These are phyloP conservation scores for Nasonia vitripennis DNA, from an alignment of 1,140 invertebrate genomes.

Conservation along the genomic window DNA sequence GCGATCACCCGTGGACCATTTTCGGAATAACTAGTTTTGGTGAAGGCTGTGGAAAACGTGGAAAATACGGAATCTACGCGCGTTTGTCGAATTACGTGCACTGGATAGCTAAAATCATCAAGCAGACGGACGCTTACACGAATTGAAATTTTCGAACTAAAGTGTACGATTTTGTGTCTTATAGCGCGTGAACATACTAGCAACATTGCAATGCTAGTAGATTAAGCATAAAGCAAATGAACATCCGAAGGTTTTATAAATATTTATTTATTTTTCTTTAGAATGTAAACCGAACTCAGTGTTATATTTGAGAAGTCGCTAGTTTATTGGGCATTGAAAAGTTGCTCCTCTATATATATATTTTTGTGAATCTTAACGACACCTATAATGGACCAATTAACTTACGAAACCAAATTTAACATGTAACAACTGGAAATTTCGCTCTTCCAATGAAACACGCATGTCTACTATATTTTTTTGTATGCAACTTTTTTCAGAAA, in stretches of 20 bases:
- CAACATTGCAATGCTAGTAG: conserved; percentile 21
- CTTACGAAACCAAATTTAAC: conserved; percentile 12
- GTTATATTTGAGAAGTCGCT: conserved; percentile 3
- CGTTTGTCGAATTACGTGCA: conserved; percentile 88
- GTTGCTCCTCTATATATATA: conserved; percentile 18
- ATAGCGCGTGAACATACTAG: neutral
- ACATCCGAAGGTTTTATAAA: conserved; percentile 27
- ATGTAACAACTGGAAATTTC: conserved; percentile 11
- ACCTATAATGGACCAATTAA: conserved; percentile 42
- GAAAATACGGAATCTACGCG: conserved; percentile 95
- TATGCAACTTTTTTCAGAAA: conserved; percentile 41
- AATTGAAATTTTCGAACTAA: conserved; percentile 7
- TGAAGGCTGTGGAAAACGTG: conserved; percentile 92
- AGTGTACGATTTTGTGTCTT: conserved; percentile 1
- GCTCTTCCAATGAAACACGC: neutral
- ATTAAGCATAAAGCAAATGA: neutral
- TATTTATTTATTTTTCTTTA: conserved; percentile 45
- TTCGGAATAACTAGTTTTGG: conserved; percentile 96
- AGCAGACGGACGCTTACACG: conserved; percentile 58
- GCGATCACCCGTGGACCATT: conserved; percentile 82
- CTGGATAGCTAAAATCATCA: conserved; percentile 87
- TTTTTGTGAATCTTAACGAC: conserved; percentile 27
- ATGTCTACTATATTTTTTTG: conserved; percentile 43
- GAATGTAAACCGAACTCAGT: neutral
- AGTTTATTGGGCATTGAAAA: conserved; percentile 26